phyloP scores from a whole-genome alignment of 35 echinoderm and acorn worm genomes.

The Nesometra sesokonis region DNA sequence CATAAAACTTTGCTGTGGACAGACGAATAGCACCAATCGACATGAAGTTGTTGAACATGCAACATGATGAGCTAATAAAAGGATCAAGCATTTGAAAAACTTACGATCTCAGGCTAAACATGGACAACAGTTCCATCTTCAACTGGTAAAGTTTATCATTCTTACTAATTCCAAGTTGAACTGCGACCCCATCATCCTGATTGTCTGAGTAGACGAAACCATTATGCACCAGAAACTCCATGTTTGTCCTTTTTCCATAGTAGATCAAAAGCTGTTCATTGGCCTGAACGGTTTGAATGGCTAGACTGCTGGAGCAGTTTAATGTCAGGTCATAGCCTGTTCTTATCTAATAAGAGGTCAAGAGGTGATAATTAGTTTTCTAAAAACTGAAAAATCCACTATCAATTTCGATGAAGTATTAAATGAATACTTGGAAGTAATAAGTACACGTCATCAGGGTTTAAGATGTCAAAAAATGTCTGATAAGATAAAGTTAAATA shows the following conservation, averaged over 20 bases:
- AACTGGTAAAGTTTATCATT: slow-evolving; percentile 80
- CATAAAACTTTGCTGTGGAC: too few species aligned
- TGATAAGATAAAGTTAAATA: too few species aligned
- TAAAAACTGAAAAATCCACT: too few species aligned
- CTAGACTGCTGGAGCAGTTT: slow-evolving; percentile 46
- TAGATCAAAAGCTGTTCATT: slow-evolving; percentile 81
- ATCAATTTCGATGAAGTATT: too few species aligned
- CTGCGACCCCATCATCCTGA: slow-evolving; percentile 47
- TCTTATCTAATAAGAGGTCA: slow-evolving; percentile 42
- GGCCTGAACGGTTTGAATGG: slow-evolving; percentile 22
- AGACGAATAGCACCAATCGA: too few species aligned
- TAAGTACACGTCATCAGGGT: too few species aligned
- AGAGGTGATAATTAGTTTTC: too few species aligned
- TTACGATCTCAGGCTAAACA: slow-evolving; percentile 59
- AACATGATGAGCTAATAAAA: too few species aligned
- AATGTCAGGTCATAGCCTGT: slow-evolving; percentile 61
- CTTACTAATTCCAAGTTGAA: slow-evolving; percentile 88
- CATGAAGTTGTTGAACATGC: too few species aligned
- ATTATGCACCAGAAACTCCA: slow-evolving; percentile 65
- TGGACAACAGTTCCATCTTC: slow-evolving; percentile 74
- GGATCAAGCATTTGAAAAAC: background rate
- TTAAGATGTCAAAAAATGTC: too few species aligned
- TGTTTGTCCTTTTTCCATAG: slow-evolving; percentile 74
- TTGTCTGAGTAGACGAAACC: slow-evolving; percentile 84
- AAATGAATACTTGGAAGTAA: too few species aligned